Evolutionary conservation across 2,888 invertebrate species (phyloP).

Genomic region (Drosophila anomalata): DNA sequence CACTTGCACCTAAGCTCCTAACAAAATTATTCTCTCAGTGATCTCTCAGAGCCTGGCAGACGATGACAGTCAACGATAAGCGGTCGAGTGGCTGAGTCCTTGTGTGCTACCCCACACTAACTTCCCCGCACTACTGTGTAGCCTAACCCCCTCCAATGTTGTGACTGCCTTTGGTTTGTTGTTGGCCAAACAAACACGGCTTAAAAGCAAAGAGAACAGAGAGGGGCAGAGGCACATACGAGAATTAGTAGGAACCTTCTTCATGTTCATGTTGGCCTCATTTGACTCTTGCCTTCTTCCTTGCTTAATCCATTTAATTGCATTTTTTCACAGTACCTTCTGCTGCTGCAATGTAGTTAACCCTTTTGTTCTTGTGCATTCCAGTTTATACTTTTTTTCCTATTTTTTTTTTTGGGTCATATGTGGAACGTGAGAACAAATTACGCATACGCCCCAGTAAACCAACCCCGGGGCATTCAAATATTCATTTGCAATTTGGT

Average conservation of each 20-base stretch:
- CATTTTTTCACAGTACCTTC: conserved; percentile 38
- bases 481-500: conserved; percentile 58
- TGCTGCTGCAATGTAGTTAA: conserved; percentile 22
- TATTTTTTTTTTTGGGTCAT: conserved; percentile 3
- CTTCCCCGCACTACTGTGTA: neutral
- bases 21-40: conserved; percentile 4
- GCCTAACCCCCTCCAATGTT: conserved; percentile 36
- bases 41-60: conserved; percentile 51
- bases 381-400: conserved; percentile 10
- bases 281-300: conserved; percentile 46
- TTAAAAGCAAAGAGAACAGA: conserved; percentile 1
- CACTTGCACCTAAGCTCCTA: neutral
- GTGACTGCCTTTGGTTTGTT: conserved; percentile 60
- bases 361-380: conserved; percentile 42
- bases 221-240: neutral
- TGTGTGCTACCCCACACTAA: conserved; percentile 5
- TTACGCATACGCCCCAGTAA: conserved; percentile 48
- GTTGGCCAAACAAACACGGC: conserved; percentile 49
- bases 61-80: conserved; percentile 69
- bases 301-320: conserved; percentile 71
- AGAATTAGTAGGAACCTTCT: conserved; percentile 28
- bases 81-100: conserved; percentile 43
- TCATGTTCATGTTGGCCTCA: conserved; percentile 45
- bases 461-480: conserved; percentile 26
- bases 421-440: conserved; percentile 49